phyloP scores from a whole-genome alignment of 2,113 vertebrate species.

The Carettochelys insculpta region DNA sequence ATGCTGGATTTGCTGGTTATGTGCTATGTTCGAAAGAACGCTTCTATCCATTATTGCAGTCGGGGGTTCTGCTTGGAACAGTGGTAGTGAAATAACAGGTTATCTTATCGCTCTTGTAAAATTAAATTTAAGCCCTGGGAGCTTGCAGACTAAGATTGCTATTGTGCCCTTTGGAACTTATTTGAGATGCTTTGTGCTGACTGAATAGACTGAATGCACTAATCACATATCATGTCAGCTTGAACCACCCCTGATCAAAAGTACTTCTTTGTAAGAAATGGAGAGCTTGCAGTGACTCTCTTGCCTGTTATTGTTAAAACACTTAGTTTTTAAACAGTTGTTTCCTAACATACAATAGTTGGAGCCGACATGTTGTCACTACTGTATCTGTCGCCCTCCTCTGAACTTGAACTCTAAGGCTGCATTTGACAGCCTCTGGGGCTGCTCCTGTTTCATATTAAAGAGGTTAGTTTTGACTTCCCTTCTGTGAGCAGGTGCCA shows the following conservation, averaged over 20 bases:
- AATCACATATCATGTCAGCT: not conserved
- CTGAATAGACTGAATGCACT: fast-evolving
- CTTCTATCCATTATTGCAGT: not conserved
- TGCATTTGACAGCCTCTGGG: not conserved
- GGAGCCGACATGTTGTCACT: fast-evolving
- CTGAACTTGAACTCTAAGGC: fast-evolving
- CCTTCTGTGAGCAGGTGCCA: fast-evolving
- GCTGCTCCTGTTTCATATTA: fast-evolving
- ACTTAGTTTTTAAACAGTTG: fast-evolving
- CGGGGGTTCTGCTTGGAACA: not conserved
- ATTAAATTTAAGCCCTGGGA: not conserved
- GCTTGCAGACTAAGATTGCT: not conserved
- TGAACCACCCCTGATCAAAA: not conserved
- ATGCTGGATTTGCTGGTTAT: not conserved
- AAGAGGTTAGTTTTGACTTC: not conserved
- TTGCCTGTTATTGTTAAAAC: fast-evolving
- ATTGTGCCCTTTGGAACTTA: not conserved
- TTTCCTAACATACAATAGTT: not conserved
- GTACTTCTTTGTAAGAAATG: not conserved
- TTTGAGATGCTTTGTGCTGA: fast-evolving
- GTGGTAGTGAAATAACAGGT: not conserved
- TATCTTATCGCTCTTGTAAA: fast-evolving
- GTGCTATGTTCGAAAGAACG: not conserved
- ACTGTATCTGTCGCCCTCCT: fast-evolving
- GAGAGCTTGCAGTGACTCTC: not conserved